Conservation (phyloP, 92 coral and sea anemone species). For the Desmophyllum pertusum region DNA sequence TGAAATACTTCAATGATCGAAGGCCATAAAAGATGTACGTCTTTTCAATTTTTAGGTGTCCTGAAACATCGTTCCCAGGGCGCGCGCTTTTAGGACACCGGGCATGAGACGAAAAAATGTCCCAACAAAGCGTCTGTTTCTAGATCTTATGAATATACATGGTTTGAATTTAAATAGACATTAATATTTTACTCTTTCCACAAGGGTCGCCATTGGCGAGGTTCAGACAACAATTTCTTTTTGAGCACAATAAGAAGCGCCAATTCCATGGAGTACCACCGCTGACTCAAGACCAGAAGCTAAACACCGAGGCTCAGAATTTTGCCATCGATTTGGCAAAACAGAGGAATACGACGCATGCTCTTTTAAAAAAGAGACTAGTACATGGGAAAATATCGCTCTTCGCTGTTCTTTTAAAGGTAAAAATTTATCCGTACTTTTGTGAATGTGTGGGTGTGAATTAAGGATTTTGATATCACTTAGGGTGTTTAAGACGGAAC, state of each 20-base stretch:
- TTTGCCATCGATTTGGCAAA: constrained; percentile 49
- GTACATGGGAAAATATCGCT: constrained; percentile 57
- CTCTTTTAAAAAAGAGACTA: constrained; percentile 22
- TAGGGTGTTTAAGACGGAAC: too few relatives aligned
- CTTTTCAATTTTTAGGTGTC: too few relatives aligned
- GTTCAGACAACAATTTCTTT: constrained; percentile 40
- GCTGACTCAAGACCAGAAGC: constrained; percentile 16
- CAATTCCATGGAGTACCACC: constrained; percentile 35
- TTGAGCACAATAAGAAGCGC: constrained; percentile 48
- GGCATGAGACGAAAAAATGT: neutral
- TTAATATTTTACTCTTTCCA: neutral
- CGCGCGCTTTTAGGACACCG: too few relatives aligned
- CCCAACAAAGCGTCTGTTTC: too few relatives aligned
- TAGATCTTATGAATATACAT: too few relatives aligned
- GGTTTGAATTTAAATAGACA: too few relatives aligned
- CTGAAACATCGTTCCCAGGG: too few relatives aligned
- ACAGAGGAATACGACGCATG: constrained; percentile 29
- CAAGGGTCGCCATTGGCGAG: constrained; percentile 4
- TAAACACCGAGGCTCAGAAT: constrained; percentile 31
- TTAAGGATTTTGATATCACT: too few relatives aligned
- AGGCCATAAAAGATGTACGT: too few relatives aligned
- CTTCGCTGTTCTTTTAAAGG: constrained; percentile 49
- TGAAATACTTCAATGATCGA: too few relatives aligned
- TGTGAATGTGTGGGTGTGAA: neutral
- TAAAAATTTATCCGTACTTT: neutral